phyloP scores from a whole-genome alignment of 2,797 vertebrate species.

The Notolabrus celidotus region DNA sequence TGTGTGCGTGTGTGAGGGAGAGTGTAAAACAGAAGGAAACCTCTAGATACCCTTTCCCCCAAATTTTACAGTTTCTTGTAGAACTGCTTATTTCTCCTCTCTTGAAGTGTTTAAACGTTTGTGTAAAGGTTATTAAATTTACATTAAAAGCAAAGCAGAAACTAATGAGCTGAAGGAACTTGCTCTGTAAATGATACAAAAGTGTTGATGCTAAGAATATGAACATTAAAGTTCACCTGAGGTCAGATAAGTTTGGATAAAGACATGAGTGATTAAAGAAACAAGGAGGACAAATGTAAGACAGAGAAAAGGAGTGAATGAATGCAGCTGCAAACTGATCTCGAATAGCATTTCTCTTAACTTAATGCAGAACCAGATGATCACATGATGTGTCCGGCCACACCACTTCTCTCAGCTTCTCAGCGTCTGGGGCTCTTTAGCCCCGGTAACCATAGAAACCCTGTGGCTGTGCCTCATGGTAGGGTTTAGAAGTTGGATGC shows the following conservation, averaged over 20 bases:
- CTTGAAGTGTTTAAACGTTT: background rate
- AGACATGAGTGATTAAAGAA: background rate
- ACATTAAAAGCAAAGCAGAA: background rate
- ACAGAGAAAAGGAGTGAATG: background rate
- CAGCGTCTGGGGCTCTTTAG: conserved; percentile 53
- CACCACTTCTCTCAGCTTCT: conserved; percentile 44
- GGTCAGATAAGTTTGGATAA: background rate
- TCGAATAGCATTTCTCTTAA: background rate
- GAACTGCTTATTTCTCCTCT: background rate
- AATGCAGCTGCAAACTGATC: background rate
- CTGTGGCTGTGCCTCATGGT: conserved; percentile 54
- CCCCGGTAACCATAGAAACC: conserved; percentile 52
- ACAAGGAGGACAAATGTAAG: background rate
- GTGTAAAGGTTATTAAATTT: too few species aligned
- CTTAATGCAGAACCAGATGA: conserved; percentile 18
- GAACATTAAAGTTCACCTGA: too few species aligned
- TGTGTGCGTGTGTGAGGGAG: background rate
- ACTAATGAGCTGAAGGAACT: background rate
- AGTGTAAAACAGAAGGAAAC: conserved; percentile 5
- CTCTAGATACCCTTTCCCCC: background rate
- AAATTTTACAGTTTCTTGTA: background rate
- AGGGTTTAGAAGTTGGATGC: conserved; percentile 40
- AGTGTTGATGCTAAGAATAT: background rate
- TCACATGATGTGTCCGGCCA: conserved; percentile 55
- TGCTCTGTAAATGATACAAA: background rate